Evolutionary conservation across 1,140 invertebrate species (phyloP), one percentile per base, ranked within the genome.

Genomic region (Berghia stephanieae): DNA sequence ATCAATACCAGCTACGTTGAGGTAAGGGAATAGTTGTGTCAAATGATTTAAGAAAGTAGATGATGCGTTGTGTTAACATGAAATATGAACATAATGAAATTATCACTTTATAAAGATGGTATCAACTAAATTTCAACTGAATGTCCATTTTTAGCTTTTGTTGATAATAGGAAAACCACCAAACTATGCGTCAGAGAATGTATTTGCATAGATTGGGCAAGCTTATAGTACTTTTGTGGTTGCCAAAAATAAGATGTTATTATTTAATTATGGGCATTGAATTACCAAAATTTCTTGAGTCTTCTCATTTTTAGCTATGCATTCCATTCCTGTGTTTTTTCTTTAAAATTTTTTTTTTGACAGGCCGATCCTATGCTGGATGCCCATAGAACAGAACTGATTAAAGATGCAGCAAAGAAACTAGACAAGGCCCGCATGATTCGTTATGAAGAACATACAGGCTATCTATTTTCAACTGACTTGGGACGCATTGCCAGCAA

Each of bases 381-480:
- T 68, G 89, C 91, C 0, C 94, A 94, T 82, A 90, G 96, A 0
- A 91, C 91, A 55, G 93, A 95, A 57, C 88, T 98, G 0, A 94
- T 98, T n/a, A 91, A 92, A 44, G 89, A 89, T 0, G 94, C 97
- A 16, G 96, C 96, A 0, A 92, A 93, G 88, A 92, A 92, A 49
- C 90, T 99, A 36, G 97, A 99, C 89, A 95, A 95, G 87, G 96
- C 96, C 0, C 92, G 93, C 80, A 99, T 99, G 98, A 94, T 99
- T 81, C 91, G 98, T 2, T 99, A 94, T 86, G 94, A 97, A 90
- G 92, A 93, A 78, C 90, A 91, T 66, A 96, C 94, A 13, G 94
- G 95, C 27, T 95, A 95, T 86, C 91, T 99, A 27, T 92, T 93
- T 84, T 90, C 95, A 0, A 91, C 88, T 79, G 97, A 99, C 90